Percentiles rank a stretch among this genome's conserved stretches.
phyloP scores from a whole-genome alignment of 2,113 vertebrate species.

The Ciconia maguari region DNA sequence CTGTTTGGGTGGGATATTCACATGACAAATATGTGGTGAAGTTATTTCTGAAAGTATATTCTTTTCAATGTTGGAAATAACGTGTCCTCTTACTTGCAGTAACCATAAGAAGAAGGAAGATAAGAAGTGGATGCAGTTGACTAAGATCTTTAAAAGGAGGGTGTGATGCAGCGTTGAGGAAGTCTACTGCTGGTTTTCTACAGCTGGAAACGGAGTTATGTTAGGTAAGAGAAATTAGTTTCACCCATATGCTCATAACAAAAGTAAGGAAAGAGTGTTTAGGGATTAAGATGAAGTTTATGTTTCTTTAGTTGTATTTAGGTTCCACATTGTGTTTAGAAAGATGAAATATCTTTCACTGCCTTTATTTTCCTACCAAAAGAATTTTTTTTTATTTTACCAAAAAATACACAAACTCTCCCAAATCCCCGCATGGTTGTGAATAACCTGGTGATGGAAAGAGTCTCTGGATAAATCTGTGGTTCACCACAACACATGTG shows the following conservation, averaged over 20 bases:
- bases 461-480: not conserved
- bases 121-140: not conserved
- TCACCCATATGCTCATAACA: not conserved
- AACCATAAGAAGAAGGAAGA: not conserved
- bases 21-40: accelerated
- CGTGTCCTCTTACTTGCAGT: not conserved
- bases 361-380: not conserved
- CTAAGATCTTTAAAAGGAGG: not conserved
- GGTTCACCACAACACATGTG: not conserved
- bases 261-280: not conserved
- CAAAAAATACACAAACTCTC: not conserved
- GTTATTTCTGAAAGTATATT: not conserved
- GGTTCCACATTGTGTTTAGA: not conserved
- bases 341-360: not conserved
- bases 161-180: not conserved
- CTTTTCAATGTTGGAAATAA: not conserved
- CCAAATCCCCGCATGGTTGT: not conserved
- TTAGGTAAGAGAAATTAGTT: not conserved
- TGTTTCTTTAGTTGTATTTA: not conserved
- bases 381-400: not conserved
- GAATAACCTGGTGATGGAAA: not conserved
- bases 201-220: accelerated
- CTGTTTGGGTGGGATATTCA: not conserved
- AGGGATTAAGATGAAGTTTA: not conserved
- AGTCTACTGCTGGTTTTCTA: not conserved